Evolutionary conservation across 1,140 invertebrate species (phyloP), one percentile per base, ranked within the genome.

Genomic region (Caenorhabditis remanei): DNA sequence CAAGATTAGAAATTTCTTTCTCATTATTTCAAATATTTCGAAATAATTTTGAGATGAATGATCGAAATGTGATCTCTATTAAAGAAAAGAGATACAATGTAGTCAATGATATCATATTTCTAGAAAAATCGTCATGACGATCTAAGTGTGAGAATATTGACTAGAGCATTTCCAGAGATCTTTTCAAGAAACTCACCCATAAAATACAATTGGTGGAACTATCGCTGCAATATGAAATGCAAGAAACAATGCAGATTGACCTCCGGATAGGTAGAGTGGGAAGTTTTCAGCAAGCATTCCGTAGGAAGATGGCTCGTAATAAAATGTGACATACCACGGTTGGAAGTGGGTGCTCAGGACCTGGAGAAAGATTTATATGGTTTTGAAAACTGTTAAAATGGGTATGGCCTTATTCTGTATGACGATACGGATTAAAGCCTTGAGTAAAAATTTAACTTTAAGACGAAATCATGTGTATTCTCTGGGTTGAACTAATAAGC

Each of bases 271-370:
- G 82, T 91, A 91, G 53, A 90, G 87, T 14, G 65, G 46, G 83
- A 91, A 91, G 87, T 91, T 84, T 85, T 91, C 90, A 14, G 90
- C 89, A 5, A 91, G 86, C 91, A 91, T 91, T 32, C 90, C 90
- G 71, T 92, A 91, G 40, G 85, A 61, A 14, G 85, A 87, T n/a
- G 90, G 90, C 50, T 91, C 90, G 61, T 89, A 91, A 85, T 91
- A 91, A 88, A 91, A 91, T 53, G 90, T 90, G 7, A 92, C 91
- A 71, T 91, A 91, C 90, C 90, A 91, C 32, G 90, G 86, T 87
- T 91, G 90, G 83, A 91, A 91, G 79, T 91, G 90, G 7, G 90
- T 91, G 53, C 43, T 83, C 8, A 91, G 82, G 46, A 91, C 90
- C 90, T 91, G 46, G 83, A 88, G 89, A 46, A 40, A 21, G 11